Percentiles rank a stretch among this genome's conserved stretches.
Conservation (phyloP, 2,113 vertebrate genomes). For the Centropus bengalensis region DNA sequence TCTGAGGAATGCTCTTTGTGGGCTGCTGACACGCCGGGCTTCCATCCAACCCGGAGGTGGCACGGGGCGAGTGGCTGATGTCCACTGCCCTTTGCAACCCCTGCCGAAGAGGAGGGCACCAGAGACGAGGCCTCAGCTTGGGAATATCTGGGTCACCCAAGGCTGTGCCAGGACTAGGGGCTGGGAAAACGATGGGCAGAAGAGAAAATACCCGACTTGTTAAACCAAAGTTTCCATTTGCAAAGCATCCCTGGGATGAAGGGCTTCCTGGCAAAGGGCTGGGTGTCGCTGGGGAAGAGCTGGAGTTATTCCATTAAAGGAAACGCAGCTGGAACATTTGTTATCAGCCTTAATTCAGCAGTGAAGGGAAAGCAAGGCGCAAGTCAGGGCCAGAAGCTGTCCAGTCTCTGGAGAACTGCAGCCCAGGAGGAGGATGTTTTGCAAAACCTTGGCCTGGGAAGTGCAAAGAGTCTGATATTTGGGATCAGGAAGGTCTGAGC, state of each 20-base stretch:
- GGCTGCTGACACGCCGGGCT: background rate
- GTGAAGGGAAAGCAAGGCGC: background rate
- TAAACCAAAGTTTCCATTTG: background rate
- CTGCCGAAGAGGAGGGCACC: background rate
- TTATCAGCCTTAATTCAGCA: background rate
- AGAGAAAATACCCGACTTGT: background rate
- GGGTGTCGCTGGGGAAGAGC: background rate
- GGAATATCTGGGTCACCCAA: background rate
- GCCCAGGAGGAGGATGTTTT: background rate
- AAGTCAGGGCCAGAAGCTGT: background rate
- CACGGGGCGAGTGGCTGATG: background rate
- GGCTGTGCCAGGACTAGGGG: background rate
- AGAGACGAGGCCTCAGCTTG: background rate
- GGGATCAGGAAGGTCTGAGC: background rate
- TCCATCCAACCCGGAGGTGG: background rate
- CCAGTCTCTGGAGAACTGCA: background rate
- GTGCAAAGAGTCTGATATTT: background rate
- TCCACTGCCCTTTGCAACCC: background rate
- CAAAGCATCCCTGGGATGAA: background rate
- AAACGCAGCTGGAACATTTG: background rate
- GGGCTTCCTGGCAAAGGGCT: background rate
- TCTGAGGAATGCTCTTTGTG: background rate
- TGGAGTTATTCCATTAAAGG: background rate
- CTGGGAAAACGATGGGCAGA: background rate
- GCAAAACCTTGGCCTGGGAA: background rate